Evolutionary conservation across 2,888 invertebrate genomes (phyloP).

Genomic region (Catocala nupta): DNA sequence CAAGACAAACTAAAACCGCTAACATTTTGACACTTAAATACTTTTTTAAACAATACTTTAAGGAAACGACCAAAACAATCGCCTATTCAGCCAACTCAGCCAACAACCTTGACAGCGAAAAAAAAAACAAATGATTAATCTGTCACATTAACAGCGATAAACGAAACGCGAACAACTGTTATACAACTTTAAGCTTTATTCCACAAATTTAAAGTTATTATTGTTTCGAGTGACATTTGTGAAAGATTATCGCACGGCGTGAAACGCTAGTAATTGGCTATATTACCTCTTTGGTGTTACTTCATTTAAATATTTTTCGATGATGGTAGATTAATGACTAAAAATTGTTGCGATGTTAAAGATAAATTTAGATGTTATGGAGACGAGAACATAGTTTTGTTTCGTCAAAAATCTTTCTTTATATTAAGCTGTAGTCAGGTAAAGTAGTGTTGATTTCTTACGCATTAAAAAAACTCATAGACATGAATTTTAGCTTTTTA

Average conservation of each 20-base stretch:
- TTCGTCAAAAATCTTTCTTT: too few relatives aligned
- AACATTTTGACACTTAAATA: constrained; percentile 2
- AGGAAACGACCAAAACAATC: constrained; percentile 36
- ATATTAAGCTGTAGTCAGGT: too few relatives aligned
- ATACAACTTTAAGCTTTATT: constrained; percentile 30
- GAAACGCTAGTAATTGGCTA: constrained; percentile 45
- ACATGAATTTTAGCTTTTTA: too few relatives aligned
- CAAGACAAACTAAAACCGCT: background rate
- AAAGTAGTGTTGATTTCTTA: too few relatives aligned
- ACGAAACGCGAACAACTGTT: constrained; percentile 37
- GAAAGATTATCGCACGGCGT: constrained; percentile 41
- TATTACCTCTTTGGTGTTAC: constrained; percentile 42
- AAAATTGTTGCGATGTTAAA: constrained; percentile 23
- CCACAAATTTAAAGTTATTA: constrained; percentile 24
- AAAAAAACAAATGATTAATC: constrained; percentile 49
- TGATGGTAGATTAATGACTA: constrained; percentile 27
- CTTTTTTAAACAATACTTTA: constrained; percentile 11
- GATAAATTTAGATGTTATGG: background rate
- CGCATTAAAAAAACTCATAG: too few relatives aligned
- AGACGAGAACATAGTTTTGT: too few relatives aligned
- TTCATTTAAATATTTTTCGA: constrained; percentile 37
- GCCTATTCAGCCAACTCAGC: constrained; percentile 25
- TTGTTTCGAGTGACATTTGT: constrained; percentile 30
- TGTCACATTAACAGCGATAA: constrained; percentile 43
- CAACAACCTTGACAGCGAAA: constrained; percentile 37